Evolutionary conservation across 2,888 invertebrate species (phyloP).

Genomic region (Stenchaetothrips biformis): DNA sequence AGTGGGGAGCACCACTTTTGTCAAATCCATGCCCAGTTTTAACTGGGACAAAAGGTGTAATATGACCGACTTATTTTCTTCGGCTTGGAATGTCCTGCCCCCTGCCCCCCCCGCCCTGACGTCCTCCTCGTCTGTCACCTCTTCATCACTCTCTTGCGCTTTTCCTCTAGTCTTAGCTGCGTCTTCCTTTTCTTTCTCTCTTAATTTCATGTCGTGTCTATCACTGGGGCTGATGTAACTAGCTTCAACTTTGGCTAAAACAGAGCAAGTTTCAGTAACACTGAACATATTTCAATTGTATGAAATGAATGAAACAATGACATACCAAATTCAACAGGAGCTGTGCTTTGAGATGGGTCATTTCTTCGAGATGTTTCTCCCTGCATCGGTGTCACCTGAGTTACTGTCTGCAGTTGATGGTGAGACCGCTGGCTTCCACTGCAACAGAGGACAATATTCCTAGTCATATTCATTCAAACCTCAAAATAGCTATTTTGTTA

Average conservation of each 20-base stretch:
- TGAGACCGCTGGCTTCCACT: slow-evolving; percentile 5
- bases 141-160: background rate
- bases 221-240: background rate
- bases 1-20: slow-evolving; percentile 95
- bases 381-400: background rate
- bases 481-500: too few relatives aligned
- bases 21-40: slow-evolving; percentile 98
- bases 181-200: background rate
- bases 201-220: background rate
- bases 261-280: background rate
- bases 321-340: background rate
- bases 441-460: background rate
- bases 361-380: background rate
- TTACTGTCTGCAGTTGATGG: background rate
- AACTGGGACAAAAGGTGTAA: slow-evolving; percentile 94
- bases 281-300: too few relatives aligned
- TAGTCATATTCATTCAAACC: too few relatives aligned
- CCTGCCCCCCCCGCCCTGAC: background rate
- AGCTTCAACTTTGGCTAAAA: background rate
- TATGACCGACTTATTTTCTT: slow-evolving; percentile 93
- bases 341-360: background rate
- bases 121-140: background rate
- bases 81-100: slow-evolving; percentile 43
- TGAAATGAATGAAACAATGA: background rate
- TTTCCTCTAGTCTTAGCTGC: background rate